A percentile compares a stretch with the other conserved stretches of the same genome.
Conservation (phyloP, 1,140 invertebrate genomes). For the Anthonomus grandis region DNA sequence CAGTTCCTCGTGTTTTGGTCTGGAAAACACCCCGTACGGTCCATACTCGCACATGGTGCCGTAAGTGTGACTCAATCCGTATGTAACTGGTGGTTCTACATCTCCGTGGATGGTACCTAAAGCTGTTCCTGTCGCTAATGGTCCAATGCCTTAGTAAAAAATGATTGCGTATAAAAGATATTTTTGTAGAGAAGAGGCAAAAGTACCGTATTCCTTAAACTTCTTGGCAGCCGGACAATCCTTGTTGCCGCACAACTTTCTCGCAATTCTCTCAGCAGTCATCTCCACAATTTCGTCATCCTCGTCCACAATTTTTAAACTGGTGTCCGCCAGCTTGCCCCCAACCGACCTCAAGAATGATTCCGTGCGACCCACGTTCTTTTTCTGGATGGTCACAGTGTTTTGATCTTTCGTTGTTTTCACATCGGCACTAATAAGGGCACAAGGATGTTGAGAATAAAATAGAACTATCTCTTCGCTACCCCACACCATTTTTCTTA, state of each 20-base stretch:
- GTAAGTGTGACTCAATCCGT: constrained; percentile 44
- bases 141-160: constrained; percentile 35
- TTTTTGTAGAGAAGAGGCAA: neutral
- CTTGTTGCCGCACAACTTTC: constrained; percentile 40
- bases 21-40: constrained; percentile 40
- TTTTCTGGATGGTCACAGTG: constrained; percentile 9
- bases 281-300: constrained; percentile 20
- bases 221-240: constrained; percentile 44
- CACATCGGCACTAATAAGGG: constrained; percentile 9
- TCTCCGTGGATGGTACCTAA: constrained; percentile 40
- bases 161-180: neutral
- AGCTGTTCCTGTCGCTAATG: constrained; percentile 38
- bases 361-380: constrained; percentile 1
- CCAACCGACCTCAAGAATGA: constrained; percentile 12
- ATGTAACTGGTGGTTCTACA: constrained; percentile 35
- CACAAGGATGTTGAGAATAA: too few relatives aligned
- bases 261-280: constrained; percentile 37
- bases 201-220: constrained; percentile 40
- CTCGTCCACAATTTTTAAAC: neutral
- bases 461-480: neutral
- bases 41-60: constrained; percentile 44
- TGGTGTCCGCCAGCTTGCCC: neutral
- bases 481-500: constrained; percentile 7
- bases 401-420: constrained; percentile 12
- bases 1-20: constrained; percentile 36